phyloP scores from a whole-genome alignment of 2,888 invertebrate genomes.

The Euphydryas editha region DNA sequence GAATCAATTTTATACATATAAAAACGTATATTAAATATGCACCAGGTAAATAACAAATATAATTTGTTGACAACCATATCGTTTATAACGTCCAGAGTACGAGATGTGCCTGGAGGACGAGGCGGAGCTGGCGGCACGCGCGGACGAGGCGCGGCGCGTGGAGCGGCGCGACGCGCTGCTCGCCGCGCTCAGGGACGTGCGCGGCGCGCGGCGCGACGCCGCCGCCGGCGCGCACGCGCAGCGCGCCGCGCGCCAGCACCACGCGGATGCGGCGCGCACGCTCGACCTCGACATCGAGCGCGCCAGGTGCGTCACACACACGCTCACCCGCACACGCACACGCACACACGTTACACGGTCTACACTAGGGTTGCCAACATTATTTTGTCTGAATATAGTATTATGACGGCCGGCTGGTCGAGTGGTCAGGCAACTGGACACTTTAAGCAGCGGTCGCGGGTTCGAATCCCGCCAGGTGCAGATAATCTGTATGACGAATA shows the following conservation, averaged over 20 bases:
- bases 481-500: too few species aligned
- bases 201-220: constrained; percentile 37
- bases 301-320: constrained; percentile 26
- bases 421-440: too few species aligned
- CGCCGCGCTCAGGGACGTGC: constrained; percentile 42
- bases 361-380: too few species aligned
- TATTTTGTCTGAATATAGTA: too few species aligned
- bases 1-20: too few species aligned
- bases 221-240: constrained; percentile 13
- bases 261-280: constrained; percentile 32
- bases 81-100: too few species aligned
- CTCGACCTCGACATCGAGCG: constrained; percentile 52
- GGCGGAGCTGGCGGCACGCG: constrained; percentile 56
- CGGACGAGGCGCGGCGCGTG: constrained; percentile 53
- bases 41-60: neutral
- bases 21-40: neutral
- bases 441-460: too few species aligned
- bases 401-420: too few species aligned
- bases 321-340: too few species aligned
- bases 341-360: too few species aligned
- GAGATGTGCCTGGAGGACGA: constrained; percentile 56
- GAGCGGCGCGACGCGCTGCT: constrained; percentile 51
- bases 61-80: too few species aligned
- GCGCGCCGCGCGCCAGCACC: constrained; percentile 25
- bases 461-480: too few species aligned